A percentile compares a stretch with the other conserved stretches of the same genome.
phyloP scores from a whole-genome alignment of 2,888 invertebrate species.

The Drepana falcataria region DNA sequence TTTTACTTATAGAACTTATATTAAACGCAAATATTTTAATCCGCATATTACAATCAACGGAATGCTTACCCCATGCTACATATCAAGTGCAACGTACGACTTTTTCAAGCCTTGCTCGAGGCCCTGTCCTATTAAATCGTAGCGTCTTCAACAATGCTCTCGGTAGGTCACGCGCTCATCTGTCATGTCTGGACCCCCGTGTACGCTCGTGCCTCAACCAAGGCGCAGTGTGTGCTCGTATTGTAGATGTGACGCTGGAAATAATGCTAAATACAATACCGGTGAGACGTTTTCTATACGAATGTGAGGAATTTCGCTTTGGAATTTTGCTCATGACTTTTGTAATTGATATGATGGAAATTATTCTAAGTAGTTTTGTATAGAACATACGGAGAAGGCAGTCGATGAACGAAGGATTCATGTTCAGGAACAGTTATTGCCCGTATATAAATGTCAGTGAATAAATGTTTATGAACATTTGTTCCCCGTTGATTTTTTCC shows the following conservation, averaged over 20 bases:
- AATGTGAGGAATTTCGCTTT: neutral
- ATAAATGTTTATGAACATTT: too few relatives aligned
- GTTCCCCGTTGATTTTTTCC: too few relatives aligned
- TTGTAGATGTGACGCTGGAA: conserved; percentile 2
- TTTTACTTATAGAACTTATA: too few relatives aligned
- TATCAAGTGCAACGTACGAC: neutral
- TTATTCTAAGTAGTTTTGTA: too few relatives aligned
- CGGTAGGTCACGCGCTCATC: conserved; percentile 44
- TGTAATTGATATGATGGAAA: neutral
- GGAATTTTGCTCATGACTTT: neutral
- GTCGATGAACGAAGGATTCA: too few relatives aligned
- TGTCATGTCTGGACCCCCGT: conserved; percentile 45
- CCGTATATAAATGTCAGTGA: too few relatives aligned
- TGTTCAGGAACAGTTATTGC: too few relatives aligned
- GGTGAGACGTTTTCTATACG: neutral
- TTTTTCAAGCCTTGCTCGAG: conserved; percentile 19
- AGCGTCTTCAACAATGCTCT: conserved; percentile 13
- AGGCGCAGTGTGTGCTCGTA: conserved; percentile 1
- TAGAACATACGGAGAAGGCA: too few relatives aligned
- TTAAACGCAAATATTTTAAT: too few relatives aligned
- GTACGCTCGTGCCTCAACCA: conserved; percentile 8
- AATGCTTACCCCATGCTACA: neutral
- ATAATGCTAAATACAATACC: conserved; percentile 1
- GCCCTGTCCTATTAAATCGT: conserved; percentile 30
- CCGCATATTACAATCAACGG: neutral